Evolutionary conservation across 2,888 invertebrate species (phyloP).

Genomic region (Chouioia cunea): DNA sequence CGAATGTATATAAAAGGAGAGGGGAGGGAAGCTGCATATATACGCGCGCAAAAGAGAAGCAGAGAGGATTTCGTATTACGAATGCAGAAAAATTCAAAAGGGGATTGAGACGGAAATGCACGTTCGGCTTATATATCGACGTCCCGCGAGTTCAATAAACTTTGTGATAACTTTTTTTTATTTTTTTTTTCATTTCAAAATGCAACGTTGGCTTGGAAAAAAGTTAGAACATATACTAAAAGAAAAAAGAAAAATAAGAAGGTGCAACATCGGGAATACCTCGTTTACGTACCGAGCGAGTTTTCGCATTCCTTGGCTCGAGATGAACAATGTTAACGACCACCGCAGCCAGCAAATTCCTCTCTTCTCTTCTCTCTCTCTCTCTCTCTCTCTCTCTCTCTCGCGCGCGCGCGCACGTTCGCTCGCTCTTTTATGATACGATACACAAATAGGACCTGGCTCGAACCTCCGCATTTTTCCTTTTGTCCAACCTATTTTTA

Average conservation of each 20-base stretch:
- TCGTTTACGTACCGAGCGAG: constrained; percentile 21
- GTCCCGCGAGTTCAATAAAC: not conserved
- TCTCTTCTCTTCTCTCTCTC: constrained; percentile 48
- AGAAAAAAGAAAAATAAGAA: not conserved
- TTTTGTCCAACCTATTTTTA: constrained; percentile 37
- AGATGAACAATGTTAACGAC: constrained; percentile 59
- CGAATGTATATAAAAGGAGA: not conserved
- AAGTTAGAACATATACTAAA: not conserved
- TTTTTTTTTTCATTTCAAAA: not conserved
- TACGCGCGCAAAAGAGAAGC: constrained; percentile 2
- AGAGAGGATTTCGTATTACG: no score
- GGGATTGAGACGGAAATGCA: not conserved
- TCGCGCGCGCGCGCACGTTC: no score
- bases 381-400: no score
- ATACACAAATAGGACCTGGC: constrained; percentile 37
- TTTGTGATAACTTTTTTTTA: not conserved
- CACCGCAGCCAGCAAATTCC: constrained; percentile 53
- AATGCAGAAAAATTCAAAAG: not conserved
- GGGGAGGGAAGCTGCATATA: constrained; percentile 6
- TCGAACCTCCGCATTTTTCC: constrained; percentile 9
- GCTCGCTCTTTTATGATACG: no score
- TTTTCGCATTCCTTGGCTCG: constrained; percentile 57
- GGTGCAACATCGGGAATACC: constrained; percentile 23
- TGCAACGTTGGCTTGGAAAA: not conserved
- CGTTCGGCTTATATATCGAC: no score